phyloP scores from a whole-genome alignment of 2,888 invertebrate species.

The Lymantria monacha region DNA sequence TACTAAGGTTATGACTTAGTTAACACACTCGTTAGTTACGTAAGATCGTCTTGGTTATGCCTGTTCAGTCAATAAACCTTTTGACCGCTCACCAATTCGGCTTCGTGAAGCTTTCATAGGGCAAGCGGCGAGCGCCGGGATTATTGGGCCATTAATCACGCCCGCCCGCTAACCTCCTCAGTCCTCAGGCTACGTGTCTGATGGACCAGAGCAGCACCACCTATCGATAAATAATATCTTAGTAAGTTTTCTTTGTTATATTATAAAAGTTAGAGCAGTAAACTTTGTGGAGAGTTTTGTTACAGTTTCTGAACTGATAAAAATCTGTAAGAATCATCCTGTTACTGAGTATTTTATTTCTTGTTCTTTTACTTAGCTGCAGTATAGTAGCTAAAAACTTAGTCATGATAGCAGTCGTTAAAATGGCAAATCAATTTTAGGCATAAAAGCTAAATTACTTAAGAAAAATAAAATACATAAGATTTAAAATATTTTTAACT shows the following conservation, averaged over 20 bases:
- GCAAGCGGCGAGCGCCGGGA: constrained; percentile 62
- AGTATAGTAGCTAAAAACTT: too few species aligned
- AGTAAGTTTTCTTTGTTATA: constrained; percentile 13
- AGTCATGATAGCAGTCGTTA: too few species aligned
- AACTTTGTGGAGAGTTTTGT: background rate
- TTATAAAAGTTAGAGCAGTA: constrained; percentile 2
- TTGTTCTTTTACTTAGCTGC: too few species aligned
- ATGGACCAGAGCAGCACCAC: constrained; percentile 20
- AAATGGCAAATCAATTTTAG: too few species aligned
- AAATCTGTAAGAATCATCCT: background rate
- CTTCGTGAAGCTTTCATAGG: constrained; percentile 77
- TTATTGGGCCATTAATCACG: constrained; percentile 81
- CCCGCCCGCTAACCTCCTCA: constrained; percentile 36
- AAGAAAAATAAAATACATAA: too few species aligned
- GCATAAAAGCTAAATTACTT: too few species aligned
- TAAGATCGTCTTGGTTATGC: constrained; percentile 50
- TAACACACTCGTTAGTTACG: constrained; percentile 32
- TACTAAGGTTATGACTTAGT: constrained; percentile 19
- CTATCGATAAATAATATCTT: constrained; percentile 38
- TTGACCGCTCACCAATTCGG: constrained; percentile 81
- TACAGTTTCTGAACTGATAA: background rate
- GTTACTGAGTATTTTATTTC: too few species aligned
- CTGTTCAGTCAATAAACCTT: constrained; percentile 77
- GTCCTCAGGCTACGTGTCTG: constrained; percentile 31
- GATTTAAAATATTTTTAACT: too few species aligned